These are phyloP conservation scores for Didymodactylos carnosus DNA, from an alignment of 2,888 invertebrate genomes.

Conservation along the genomic window DNA sequence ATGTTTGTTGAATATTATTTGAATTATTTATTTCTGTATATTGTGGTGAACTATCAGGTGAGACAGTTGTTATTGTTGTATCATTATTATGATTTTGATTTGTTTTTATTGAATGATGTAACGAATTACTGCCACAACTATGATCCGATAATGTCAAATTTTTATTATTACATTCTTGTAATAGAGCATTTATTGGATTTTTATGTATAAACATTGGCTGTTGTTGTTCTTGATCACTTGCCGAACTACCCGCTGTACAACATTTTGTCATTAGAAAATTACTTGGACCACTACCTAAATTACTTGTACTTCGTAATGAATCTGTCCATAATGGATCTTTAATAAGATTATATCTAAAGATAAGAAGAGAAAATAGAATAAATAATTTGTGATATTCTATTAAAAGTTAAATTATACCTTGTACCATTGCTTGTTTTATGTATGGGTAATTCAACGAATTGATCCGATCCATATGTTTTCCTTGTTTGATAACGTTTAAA, in stretches of 20 bases:
- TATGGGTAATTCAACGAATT: background rate
- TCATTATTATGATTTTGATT: no score
- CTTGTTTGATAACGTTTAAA: background rate
- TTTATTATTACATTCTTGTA: background rate
- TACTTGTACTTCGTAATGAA: background rate
- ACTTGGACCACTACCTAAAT: background rate
- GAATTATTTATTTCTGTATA: slow-evolving; percentile 1
- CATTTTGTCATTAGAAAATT: background rate
- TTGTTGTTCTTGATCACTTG: background rate
- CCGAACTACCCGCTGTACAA: background rate
- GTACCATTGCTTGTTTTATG: background rate
- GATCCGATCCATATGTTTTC: background rate
- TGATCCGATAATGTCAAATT: background rate
- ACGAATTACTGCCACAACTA: background rate
- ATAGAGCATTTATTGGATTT: background rate
- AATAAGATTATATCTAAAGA: background rate
- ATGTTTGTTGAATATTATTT: background rate
- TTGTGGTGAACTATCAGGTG: background rate
- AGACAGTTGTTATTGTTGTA: background rate
- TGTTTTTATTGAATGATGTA: background rate
- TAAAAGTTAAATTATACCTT: no score
- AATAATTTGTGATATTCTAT: no score
- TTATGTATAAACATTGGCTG: background rate
- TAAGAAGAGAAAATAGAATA: no score
- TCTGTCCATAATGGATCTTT: slow-evolving; percentile 5